Percentiles rank a stretch among this genome's conserved stretches.
Evolutionary conservation across 2,888 invertebrate genomes (phyloP).

Genomic region (Cordilura impudica): DNA sequence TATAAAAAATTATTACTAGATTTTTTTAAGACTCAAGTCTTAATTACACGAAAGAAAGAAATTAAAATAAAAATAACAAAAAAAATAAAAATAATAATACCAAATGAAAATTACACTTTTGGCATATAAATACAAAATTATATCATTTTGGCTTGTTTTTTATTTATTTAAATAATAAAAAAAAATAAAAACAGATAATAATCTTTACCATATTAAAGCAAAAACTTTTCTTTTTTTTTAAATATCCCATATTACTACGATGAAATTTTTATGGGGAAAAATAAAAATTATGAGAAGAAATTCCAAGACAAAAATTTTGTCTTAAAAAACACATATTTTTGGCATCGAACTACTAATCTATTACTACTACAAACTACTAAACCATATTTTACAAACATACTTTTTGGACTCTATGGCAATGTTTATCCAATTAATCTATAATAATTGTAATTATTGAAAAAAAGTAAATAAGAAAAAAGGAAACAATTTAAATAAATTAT

Average conservation of each 20-base stretch:
- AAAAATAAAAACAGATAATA: too few species aligned
- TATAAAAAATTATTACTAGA: slow-evolving; percentile 42
- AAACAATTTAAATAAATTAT: slow-evolving; percentile 4
- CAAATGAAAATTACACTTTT: slow-evolving; percentile 29
- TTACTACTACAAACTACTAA: slow-evolving; percentile 22
- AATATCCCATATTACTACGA: not conserved
- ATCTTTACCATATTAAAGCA: not conserved
- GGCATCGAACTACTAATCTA: slow-evolving; percentile 51
- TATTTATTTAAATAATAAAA: slow-evolving; percentile 1
- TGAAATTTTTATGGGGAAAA: not conserved
- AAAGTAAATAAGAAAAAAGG: slow-evolving; percentile 10
- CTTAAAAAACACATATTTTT: slow-evolving; percentile 50
- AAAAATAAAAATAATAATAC: slow-evolving; percentile 47
- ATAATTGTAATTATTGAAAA: slow-evolving; percentile 32
- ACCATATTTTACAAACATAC: slow-evolving; percentile 25
- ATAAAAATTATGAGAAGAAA: not conserved
- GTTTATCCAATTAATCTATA: slow-evolving; percentile 67
- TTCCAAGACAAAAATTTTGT: slow-evolving; percentile 1
- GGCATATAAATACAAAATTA: slow-evolving; percentile 41
- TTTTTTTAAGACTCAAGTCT: slow-evolving; percentile 45
- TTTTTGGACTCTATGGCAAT: slow-evolving; percentile 67
- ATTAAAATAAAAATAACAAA: slow-evolving; percentile 33
- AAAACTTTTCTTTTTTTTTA: slow-evolving; percentile 2
- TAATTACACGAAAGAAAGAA: slow-evolving; percentile 22
- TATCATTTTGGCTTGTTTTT: slow-evolving; percentile 10